Conservation (phyloP, 2,888 invertebrate genomes). For the Mactromeris polynyma region DNA sequence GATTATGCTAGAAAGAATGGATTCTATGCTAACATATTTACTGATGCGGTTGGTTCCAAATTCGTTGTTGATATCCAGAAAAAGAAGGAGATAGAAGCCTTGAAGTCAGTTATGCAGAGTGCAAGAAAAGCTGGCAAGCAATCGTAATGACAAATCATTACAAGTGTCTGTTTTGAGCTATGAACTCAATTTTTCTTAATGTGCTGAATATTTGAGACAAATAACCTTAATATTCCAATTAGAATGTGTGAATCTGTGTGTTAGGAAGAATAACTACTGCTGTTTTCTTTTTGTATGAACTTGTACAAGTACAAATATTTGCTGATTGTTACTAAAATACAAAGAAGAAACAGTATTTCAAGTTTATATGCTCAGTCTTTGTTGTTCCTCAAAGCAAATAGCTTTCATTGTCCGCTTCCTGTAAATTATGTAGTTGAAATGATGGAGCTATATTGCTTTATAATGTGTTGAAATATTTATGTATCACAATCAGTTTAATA, state of each 20-base stretch:
- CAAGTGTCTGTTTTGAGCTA: background rate
- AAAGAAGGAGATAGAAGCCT: background rate
- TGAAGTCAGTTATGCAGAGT: background rate
- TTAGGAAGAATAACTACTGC: background rate
- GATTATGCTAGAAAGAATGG: conserved; percentile 67
- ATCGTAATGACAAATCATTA: background rate
- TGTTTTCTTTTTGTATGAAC: background rate
- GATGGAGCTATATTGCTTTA: too few relatives aligned
- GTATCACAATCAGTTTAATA: too few relatives aligned
- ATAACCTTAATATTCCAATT: background rate
- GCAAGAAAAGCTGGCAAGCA: background rate
- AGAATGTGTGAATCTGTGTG: background rate
- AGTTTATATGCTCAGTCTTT: background rate
- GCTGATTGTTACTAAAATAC: too few relatives aligned
- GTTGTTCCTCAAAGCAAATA: background rate
- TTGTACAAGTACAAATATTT: background rate
- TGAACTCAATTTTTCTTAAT: background rate
- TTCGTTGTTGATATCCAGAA: background rate
- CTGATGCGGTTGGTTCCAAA: background rate
- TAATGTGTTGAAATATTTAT: too few relatives aligned
- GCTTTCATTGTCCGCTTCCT: too few relatives aligned
- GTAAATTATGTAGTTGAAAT: too few relatives aligned
- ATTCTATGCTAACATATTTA: conserved; percentile 65
- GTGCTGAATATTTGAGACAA: background rate
- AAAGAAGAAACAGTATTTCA: background rate